Percentiles rank a stretch among this genome's conserved stretches.
These are phyloP conservation scores for Candidula unifasciata DNA, from an alignment of 2,888 invertebrate species.

Conservation along the genomic window DNA sequence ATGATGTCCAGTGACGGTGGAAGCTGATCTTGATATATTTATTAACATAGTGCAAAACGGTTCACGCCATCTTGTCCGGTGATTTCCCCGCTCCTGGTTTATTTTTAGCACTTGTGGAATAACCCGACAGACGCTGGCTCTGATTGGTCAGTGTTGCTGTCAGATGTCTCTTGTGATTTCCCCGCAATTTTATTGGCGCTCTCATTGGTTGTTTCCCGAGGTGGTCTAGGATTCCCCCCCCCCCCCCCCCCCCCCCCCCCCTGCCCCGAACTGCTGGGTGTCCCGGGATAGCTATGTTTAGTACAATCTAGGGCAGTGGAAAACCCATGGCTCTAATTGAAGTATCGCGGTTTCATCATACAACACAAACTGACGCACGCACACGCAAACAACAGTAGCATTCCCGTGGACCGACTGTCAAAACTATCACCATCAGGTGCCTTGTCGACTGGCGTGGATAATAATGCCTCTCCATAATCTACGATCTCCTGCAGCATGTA, in stretches of 20 bases:
- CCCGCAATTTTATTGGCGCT: neutral
- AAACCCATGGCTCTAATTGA: neutral
- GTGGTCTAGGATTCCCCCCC: constrained; percentile 44
- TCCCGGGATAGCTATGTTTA: neutral
- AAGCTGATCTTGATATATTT: neutral
- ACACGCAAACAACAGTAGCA: neutral
- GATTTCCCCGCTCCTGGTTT: neutral
- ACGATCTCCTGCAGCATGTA: no score
- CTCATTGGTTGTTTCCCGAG: constrained; percentile 33
- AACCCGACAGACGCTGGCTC: neutral
- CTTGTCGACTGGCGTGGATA: no score
- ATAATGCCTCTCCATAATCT: no score
- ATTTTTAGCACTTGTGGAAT: constrained; percentile 18
- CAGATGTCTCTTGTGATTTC: constrained; percentile 21
- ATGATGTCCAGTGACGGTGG: neutral
- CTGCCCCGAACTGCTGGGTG: neutral
- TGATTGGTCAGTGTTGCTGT: constrained; percentile 18
- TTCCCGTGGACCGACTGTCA: no score
- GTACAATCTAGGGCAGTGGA: neutral
- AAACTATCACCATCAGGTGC: no score
- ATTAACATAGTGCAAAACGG: neutral
- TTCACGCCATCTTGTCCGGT: constrained; percentile 39
- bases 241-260: no score
- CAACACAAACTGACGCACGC: neutral
- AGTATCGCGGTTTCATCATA: neutral